Percentiles rank a stretch among this genome's conserved stretches.
Conservation (phyloP, 2,113 vertebrate genomes). For the Tyto alba region DNA sequence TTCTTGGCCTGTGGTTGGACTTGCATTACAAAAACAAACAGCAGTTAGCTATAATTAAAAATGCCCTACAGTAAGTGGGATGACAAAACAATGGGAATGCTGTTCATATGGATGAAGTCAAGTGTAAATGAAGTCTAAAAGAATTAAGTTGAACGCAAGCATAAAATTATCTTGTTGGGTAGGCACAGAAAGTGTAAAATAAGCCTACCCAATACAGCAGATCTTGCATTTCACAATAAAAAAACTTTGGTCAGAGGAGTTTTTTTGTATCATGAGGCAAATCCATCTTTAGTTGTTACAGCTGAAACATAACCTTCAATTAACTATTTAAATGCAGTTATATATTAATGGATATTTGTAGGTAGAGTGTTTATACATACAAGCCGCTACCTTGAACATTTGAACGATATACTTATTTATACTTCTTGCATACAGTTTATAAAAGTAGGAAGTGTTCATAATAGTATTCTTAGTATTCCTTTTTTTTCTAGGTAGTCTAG, state of each 20-base stretch:
- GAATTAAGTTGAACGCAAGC: slow-evolving; percentile 45
- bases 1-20: slow-evolving; percentile 5
- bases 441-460: not conserved
- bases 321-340: not conserved
- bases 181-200: slow-evolving; percentile 26
- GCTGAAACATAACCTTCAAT: not conserved
- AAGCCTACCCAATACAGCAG: not conserved
- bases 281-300: not conserved
- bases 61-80: slow-evolving; percentile 27
- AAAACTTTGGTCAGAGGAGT: not conserved
- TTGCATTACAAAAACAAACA: slow-evolving; percentile 44
- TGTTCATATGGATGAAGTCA: slow-evolving; percentile 54
- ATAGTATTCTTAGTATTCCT: not conserved
- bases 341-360: not conserved
- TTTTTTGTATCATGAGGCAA: not conserved
- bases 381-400: not conserved
- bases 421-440: not conserved
- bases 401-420: not conserved
- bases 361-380: not conserved
- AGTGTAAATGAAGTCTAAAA: slow-evolving; percentile 59
- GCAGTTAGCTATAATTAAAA: slow-evolving; percentile 63
- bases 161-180: slow-evolving; percentile 36
- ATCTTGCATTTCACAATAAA: not conserved
- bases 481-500: not conserved
- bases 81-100: slow-evolving; percentile 56